Percentiles rank a stretch among this genome's conserved stretches.
Evolutionary conservation across 2,797 vertebrate genomes (phyloP).

Genomic region (Acipenser oxyrinchus): DNA sequence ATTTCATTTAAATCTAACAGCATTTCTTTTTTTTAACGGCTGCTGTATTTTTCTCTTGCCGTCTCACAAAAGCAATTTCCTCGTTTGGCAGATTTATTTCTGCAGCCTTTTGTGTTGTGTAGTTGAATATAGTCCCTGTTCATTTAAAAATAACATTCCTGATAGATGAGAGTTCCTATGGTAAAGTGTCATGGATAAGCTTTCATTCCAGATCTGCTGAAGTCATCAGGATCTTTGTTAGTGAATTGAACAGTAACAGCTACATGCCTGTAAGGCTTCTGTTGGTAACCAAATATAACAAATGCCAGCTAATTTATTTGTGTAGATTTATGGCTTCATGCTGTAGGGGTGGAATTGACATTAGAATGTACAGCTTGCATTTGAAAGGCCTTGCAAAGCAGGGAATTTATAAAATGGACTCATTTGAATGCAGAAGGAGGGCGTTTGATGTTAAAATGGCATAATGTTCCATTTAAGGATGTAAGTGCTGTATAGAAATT

Average conservation of each 20-base stretch:
- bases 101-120: too few species aligned
- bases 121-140: too few species aligned
- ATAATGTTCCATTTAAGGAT: constrained; percentile 54
- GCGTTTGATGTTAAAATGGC: constrained; percentile 22
- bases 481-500: constrained; percentile 55
- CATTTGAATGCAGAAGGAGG: constrained; percentile 41
- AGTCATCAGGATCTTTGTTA: background rate
- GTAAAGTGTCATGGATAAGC: too few species aligned
- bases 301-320: constrained; percentile 36
- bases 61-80: too few species aligned
- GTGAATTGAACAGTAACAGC: constrained; percentile 25
- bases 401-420: constrained; percentile 36
- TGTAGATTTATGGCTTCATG: constrained; percentile 39
- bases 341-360: constrained; percentile 33
- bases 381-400: constrained; percentile 13
- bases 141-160: too few species aligned
- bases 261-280: constrained; percentile 24
- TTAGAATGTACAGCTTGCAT: constrained; percentile 36
- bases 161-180: too few species aligned
- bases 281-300: constrained; percentile 24
- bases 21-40: too few species aligned
- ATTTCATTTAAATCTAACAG: too few species aligned
- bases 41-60: too few species aligned
- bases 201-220: too few species aligned
- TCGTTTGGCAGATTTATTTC: too few species aligned